phyloP scores from a whole-genome alignment of 2,888 invertebrate genomes.

The Galerucella pusilla region DNA sequence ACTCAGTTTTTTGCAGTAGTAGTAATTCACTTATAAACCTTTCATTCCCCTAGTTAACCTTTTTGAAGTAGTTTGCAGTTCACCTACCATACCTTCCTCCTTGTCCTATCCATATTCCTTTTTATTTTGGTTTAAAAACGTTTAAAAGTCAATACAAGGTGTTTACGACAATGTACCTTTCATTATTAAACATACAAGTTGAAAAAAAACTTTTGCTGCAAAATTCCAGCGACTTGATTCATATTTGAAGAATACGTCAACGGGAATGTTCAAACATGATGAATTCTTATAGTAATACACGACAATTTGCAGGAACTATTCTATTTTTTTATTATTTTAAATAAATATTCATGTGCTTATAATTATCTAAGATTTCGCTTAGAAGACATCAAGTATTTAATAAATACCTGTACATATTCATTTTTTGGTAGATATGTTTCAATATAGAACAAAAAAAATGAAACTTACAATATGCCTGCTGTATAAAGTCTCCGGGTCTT shows the following conservation, averaged over 20 bases:
- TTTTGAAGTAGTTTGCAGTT: too few relatives aligned
- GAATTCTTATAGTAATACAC: constrained; percentile 28
- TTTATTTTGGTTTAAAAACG: too few relatives aligned
- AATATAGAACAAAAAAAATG: constrained; percentile 4
- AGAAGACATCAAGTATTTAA: constrained; percentile 26
- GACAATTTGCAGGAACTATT: constrained; percentile 36
- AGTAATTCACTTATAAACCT: neutral
- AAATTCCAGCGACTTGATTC: constrained; percentile 24
- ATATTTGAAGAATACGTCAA: constrained; percentile 12
- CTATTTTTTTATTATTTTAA: constrained; percentile 30
- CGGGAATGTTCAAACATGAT: constrained; percentile 11
- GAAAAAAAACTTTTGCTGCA: constrained; percentile 14
- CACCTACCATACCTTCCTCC: too few relatives aligned
- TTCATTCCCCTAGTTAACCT: too few relatives aligned
- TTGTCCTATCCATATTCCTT: too few relatives aligned
- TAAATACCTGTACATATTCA: constrained; percentile 25
- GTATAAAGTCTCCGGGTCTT: constrained; percentile 5
- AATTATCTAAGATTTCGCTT: constrained; percentile 20
- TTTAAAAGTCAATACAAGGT: too few relatives aligned
- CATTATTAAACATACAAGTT: neutral
- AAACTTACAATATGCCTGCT: constrained; percentile 21
- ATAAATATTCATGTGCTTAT: constrained; percentile 32
- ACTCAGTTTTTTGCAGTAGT: constrained; percentile 5
- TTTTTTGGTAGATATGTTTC: constrained; percentile 29
- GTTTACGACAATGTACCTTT: neutral